Percentiles rank a stretch among this genome's conserved stretches.
Conservation (phyloP, 2,888 invertebrate species). For the Trachelus troglodyta region DNA sequence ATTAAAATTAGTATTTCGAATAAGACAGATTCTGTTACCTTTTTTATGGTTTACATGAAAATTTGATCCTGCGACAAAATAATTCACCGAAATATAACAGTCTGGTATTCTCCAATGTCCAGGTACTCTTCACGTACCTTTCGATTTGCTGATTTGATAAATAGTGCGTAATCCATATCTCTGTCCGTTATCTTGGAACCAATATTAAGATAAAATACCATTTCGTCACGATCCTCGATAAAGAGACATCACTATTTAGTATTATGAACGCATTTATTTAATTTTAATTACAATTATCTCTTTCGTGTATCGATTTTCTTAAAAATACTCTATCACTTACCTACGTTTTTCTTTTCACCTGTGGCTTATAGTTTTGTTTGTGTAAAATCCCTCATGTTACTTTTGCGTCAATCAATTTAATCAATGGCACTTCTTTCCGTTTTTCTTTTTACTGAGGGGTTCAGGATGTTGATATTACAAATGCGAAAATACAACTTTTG, state of each 20-base stretch:
- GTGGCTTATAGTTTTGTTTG: background rate
- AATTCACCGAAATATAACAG: background rate
- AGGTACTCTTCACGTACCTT: background rate
- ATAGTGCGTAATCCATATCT: conserved; percentile 13
- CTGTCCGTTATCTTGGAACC: conserved; percentile 8
- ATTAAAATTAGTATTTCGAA: background rate
- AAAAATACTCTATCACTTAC: background rate
- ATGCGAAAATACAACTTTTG: background rate
- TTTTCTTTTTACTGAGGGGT: background rate
- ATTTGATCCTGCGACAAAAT: background rate
- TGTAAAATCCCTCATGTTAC: background rate
- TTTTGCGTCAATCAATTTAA: background rate
- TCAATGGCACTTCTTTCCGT: background rate
- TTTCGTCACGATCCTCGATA: conserved; percentile 2
- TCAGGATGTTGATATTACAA: background rate
- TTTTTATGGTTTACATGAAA: background rate
- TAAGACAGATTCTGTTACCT: background rate
- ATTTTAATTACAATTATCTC: background rate
- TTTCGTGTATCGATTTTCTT: background rate
- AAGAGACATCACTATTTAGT: background rate
- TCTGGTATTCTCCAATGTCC: background rate
- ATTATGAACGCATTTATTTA: background rate
- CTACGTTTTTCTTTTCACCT: background rate
- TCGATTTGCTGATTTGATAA: conserved; percentile 9
- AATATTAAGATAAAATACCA: conserved; percentile 11